Evolutionary conservation across 2,888 invertebrate species (phyloP).

Genomic region (Tyria jacobaeae): DNA sequence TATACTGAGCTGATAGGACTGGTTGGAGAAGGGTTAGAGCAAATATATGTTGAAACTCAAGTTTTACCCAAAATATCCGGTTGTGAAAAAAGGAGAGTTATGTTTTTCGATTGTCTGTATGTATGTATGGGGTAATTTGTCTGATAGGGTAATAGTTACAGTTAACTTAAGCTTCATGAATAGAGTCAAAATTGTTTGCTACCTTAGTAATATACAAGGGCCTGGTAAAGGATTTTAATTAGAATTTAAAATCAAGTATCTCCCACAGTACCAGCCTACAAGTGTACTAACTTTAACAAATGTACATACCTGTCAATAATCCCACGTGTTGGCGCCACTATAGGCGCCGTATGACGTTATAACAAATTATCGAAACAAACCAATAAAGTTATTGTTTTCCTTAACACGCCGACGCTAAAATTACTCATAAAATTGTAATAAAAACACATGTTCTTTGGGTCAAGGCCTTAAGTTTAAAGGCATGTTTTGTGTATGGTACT

Average conservation of each 20-base stretch:
- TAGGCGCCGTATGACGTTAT: conserved; percentile 35
- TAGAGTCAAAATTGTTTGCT: not conserved
- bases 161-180: no score
- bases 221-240: not conserved
- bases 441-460: conserved; percentile 17
- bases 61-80: no score
- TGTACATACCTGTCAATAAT: not conserved
- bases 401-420: conserved; percentile 34
- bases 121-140: no score
- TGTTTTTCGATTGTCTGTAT: no score
- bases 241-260: not conserved
- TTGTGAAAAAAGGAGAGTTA: no score
- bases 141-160: no score
- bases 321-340: conserved; percentile 9
- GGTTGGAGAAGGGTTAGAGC: no score
- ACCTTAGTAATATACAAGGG: not conserved
- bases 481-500: conserved; percentile 6
- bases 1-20: no score
- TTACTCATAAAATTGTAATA: conserved; percentile 32
- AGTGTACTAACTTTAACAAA: not conserved
- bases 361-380: conserved; percentile 19
- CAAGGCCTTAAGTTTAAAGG: conserved; percentile 13
- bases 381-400: conserved; percentile 29
- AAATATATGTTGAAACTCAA: no score
- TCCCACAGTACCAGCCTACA: not conserved